Evolutionary conservation across 2,113 vertebrate species (phyloP).

Genomic region (Mesoclemmys tuberculata): DNA sequence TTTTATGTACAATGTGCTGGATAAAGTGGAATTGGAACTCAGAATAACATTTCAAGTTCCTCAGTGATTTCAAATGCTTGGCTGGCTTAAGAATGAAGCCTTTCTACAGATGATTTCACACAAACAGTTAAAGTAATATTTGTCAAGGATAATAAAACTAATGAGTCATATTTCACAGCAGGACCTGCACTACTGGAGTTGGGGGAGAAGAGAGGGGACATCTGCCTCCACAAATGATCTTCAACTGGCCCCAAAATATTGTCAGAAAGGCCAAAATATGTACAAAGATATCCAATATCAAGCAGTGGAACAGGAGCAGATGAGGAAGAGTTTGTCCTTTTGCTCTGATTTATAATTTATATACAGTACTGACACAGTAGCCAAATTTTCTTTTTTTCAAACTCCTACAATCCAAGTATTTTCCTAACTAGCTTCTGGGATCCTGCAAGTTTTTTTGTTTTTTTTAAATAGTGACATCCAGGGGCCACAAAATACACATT

Average conservation of each 20-base stretch:
- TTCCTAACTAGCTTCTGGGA: too few relatives aligned
- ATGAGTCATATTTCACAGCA: not conserved
- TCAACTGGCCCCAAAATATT: not conserved
- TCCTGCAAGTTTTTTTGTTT: too few relatives aligned
- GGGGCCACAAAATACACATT: too few relatives aligned
- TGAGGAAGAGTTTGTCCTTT: too few relatives aligned
- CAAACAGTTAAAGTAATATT: not conserved
- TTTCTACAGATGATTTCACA: not conserved
- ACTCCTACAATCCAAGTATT: too few relatives aligned
- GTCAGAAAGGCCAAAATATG: not conserved
- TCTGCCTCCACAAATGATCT: not conserved
- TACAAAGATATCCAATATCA: not conserved
- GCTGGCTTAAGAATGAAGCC: not conserved
- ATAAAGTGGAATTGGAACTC: not conserved
- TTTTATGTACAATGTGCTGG: accelerated
- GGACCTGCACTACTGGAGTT: not conserved
- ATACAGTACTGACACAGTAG: too few relatives aligned
- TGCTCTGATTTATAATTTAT: too few relatives aligned
- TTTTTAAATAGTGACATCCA: too few relatives aligned
- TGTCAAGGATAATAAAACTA: accelerated
- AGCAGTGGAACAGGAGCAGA: not conserved
- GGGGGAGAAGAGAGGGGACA: not conserved
- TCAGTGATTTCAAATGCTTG: not conserved
- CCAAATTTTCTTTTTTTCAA: too few relatives aligned
- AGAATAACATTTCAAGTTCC: not conserved